Base-by-base conservation (phyloP, 2,797 vertebrate genomes). In the Neolamprologus multifasciatus region DNA sequence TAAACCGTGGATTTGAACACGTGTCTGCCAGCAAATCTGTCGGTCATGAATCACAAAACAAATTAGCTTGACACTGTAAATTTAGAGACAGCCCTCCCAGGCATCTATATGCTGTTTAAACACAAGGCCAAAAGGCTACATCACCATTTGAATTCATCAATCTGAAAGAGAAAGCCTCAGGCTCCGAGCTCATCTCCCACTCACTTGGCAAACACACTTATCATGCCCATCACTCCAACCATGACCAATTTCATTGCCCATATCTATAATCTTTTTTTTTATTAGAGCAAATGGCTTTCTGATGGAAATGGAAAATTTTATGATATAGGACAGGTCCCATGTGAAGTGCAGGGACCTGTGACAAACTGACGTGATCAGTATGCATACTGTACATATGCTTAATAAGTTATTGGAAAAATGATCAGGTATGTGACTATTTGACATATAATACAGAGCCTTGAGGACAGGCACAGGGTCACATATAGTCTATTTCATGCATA, bases 221-320 rank as follows among this genome's bases (percentile, higher is more conserved):
- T 85, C 81, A 78, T 3, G 50, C 36, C 78, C 5, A 16, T 84
- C 84, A 43, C 71, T 31, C 19, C 55, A 19, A 85, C 48, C 77
- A 89, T 50, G 82, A 84, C 76, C 85, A 76, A 76, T 91, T 92
- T 79, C 54, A 87, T 78, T 45, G 57, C 33, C 71, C 11, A 5
- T 80, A 84, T 88, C 79, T 88, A 13, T 87, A 84, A 76, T 50
- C 16, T 76, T 88, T 59, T 48, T 55, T 92, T 91, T 89, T 86
- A 87, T 93, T 84, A 84, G 45, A 48, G 77, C 71, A 84, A 91
- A 90, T 87, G 59, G 43, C 51, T 88, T 90, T 92, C 89, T 80
- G 85, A 87, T 90, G 52, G 50, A 86, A 83, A 19, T 4, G 59
- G 77, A 78, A 77, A 80, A 86, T 87, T 45, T 31, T n/a, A 50